A percentile compares a stretch with the other conserved stretches of the same genome.
phyloP scores from a whole-genome alignment of 2,888 invertebrate genomes.

The Belgica antarctica region DNA sequence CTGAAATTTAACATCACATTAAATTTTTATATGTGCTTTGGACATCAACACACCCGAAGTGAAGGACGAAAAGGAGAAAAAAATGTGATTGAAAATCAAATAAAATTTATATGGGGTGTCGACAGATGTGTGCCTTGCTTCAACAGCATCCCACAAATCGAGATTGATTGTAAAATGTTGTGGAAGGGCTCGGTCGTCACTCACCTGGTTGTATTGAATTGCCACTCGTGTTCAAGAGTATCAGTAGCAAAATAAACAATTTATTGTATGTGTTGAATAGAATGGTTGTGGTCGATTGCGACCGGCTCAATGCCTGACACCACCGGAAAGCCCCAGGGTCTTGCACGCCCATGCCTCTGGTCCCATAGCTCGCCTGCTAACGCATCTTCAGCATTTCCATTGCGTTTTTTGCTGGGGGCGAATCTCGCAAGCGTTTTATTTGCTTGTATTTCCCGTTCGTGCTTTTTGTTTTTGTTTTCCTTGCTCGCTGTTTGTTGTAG shows the following conservation, averaged over 20 bases:
- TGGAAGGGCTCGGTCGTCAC: no score
- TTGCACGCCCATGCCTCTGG: conserved; percentile 89
- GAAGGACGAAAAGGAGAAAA: no score
- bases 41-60: no score
- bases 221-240: conserved; percentile 40
- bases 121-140: no score
- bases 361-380: conserved; percentile 63
- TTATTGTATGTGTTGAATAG: conserved; percentile 51
- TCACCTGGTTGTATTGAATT: conserved; percentile 47
- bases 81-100: no score
- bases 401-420: neutral
- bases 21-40: no score
- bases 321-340: conserved; percentile 72
- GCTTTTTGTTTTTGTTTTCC: neutral
- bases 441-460: neutral
- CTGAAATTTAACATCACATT: no score
- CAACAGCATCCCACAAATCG: no score
- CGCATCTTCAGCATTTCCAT: conserved; percentile 26
- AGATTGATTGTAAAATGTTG: no score
- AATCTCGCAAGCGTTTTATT: conserved; percentile 5
- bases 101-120: no score
- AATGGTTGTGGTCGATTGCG: conserved; percentile 59
- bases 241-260: conserved; percentile 37
- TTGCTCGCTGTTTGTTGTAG: neutral
- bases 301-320: conserved; percentile 63